Conservation (phyloP, 2,797 vertebrate species). For the Lepilemur ruficaudatus region DNA sequence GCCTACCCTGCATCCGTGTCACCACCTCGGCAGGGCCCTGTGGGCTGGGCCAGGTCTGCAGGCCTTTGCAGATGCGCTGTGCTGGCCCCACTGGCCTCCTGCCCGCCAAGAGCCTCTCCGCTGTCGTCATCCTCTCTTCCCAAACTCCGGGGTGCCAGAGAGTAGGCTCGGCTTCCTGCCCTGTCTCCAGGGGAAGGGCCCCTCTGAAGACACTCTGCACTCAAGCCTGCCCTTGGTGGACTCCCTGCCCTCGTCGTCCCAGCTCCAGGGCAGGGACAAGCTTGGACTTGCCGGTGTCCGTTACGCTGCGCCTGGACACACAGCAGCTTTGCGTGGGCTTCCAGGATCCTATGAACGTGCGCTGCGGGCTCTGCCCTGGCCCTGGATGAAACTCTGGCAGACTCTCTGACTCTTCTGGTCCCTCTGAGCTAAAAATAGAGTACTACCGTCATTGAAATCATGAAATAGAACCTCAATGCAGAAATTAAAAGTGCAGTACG, state of each 20-base stretch:
- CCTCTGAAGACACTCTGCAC: not conserved
- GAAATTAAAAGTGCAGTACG: not conserved
- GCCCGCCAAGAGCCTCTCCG: not conserved
- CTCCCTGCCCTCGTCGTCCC: not conserved
- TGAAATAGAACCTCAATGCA: not conserved
- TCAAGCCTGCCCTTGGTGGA: not conserved
- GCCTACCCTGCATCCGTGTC: not conserved
- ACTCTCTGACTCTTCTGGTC: not conserved
- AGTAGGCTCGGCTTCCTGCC: not conserved
- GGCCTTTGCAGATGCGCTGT: not conserved
- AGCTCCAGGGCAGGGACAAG: not conserved
- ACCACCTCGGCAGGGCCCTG: not conserved
- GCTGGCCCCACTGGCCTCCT: not conserved
- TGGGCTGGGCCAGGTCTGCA: not conserved
- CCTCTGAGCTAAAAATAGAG: not conserved
- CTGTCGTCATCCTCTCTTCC: not conserved
- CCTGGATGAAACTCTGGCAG: not conserved
- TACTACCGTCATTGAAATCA: not conserved
- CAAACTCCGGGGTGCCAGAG: constrained; percentile 42
- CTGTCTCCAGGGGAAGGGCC: not conserved
- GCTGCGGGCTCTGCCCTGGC: not conserved
- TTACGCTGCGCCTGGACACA: not conserved
- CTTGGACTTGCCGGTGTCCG: not conserved
- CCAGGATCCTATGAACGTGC: not conserved
- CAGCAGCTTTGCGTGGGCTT: not conserved